These are phyloP conservation scores for Sesamia nonagrioides DNA, from an alignment of 1,140 invertebrate genomes.

Conservation along the genomic window DNA sequence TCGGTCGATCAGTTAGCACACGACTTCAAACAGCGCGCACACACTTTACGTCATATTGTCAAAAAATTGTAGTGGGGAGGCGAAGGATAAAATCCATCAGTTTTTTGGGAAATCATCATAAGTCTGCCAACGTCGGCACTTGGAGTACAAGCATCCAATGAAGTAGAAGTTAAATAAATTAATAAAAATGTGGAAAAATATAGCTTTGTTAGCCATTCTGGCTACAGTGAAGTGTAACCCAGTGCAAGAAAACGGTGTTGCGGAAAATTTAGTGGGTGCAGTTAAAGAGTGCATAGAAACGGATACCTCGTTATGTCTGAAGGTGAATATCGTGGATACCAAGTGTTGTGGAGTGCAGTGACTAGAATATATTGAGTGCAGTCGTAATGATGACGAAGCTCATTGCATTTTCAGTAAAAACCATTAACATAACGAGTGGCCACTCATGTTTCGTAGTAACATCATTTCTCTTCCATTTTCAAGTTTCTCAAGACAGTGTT, in stretches of 20 bases:
- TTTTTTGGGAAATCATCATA: conserved; percentile 82
- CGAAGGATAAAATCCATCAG: conserved; percentile 83
- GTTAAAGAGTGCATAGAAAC: conserved; percentile 81
- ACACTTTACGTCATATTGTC: conserved; percentile 72
- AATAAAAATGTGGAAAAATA: conserved; percentile 74
- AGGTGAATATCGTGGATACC: conserved; percentile 77
- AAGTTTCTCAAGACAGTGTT: background rate
- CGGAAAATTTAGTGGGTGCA: conserved; percentile 80
- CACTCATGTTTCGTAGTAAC: conserved; percentile 1
- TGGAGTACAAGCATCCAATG: conserved; percentile 60
- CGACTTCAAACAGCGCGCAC: conserved; percentile 72
- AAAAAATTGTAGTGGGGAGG: conserved; percentile 71
- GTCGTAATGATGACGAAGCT: conserved; percentile 1
- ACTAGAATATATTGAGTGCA: conserved; percentile 31
- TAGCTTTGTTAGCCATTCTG: conserved; percentile 73
- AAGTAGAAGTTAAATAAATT: conserved; percentile 51
- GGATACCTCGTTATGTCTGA: conserved; percentile 81
- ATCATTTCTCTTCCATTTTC: conserved; percentile 9
- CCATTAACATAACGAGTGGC: conserved; percentile 35
- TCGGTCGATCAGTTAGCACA: conserved; percentile 73
- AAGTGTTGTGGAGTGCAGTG: conserved; percentile 70
- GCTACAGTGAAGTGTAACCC: conserved; percentile 74
- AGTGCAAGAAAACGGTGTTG: conserved; percentile 74
- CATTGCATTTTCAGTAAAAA: conserved; percentile 35
- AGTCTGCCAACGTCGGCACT: conserved; percentile 70